Evolutionary conservation across 2,888 invertebrate genomes (phyloP).

Genomic region (Noctua janthe): DNA sequence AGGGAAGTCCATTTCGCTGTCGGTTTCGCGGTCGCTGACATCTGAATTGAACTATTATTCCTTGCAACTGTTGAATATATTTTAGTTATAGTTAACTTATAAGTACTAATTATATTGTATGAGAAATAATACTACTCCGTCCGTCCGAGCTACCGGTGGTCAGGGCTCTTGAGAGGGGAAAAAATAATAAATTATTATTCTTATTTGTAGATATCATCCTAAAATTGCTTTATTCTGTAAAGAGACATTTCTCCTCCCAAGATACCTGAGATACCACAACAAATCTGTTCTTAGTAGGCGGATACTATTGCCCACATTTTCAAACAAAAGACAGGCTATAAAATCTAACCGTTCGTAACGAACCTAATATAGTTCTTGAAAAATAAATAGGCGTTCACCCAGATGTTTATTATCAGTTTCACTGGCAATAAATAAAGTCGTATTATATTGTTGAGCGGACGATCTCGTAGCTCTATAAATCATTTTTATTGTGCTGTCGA

Average conservation of each 20-base stretch:
- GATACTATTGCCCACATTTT: not conserved
- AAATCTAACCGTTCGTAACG: constrained; percentile 29
- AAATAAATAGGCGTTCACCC: constrained; percentile 75
- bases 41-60: too few species aligned
- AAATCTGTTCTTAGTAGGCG: not conserved
- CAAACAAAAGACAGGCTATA: constrained; percentile 22
- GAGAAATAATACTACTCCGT: too few species aligned
- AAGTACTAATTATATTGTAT: too few species aligned
- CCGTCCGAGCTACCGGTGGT: too few species aligned
- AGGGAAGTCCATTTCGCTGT: not conserved
- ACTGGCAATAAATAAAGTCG: constrained; percentile 85
- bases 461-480: constrained; percentile 86
- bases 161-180: too few species aligned
- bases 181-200: too few species aligned
- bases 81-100: too few species aligned
- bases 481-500: constrained; percentile 89
- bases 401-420: constrained; percentile 86
- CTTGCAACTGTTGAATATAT: too few species aligned
- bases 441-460: constrained; percentile 86
- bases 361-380: constrained; percentile 53
- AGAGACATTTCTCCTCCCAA: not conserved
- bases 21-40: too few species aligned
- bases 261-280: not conserved
- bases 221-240: not conserved
- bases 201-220: not conserved